phyloP scores from a whole-genome alignment of 2,113 vertebrate species.

The Brienomyrus brachyistius region DNA sequence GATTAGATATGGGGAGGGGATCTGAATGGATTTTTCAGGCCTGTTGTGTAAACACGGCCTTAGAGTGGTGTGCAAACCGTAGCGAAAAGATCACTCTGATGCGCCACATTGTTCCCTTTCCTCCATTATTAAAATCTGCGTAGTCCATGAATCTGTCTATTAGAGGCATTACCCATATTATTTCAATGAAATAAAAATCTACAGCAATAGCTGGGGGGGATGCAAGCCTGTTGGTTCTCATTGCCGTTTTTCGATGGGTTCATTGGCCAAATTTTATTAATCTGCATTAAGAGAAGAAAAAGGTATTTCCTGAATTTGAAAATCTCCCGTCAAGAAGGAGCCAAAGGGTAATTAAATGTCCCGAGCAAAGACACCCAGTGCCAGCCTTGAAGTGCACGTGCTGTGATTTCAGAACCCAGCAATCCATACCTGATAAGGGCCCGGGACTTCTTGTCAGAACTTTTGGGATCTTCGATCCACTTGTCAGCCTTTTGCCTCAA shows the following conservation, averaged over 20 bases:
- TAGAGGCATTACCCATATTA: not conserved
- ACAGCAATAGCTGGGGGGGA: not conserved
- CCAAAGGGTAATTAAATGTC: not conserved
- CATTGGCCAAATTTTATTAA: not conserved
- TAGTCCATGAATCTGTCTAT: not conserved
- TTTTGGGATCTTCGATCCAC: constrained; percentile 76
- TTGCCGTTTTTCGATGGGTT: not conserved
- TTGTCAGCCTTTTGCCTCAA: constrained; percentile 79
- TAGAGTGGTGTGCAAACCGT: not conserved
- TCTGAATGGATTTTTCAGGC: not conserved
- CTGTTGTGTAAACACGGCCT: not conserved
- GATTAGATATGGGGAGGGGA: not conserved
- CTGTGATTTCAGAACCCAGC: not conserved
- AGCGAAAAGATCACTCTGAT: not conserved
- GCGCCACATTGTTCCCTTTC: not conserved
- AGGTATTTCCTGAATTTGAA: not conserved
- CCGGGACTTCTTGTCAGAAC: constrained; percentile 81
- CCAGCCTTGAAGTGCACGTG: not conserved
- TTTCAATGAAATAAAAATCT: not conserved
- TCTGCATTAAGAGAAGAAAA: not conserved
- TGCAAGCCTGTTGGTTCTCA: not conserved
- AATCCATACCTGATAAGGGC: constrained; percentile 73
- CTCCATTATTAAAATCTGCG: not conserved
- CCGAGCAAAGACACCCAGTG: not conserved
- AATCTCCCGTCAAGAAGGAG: not conserved